Base-by-base conservation (phyloP, 2,888 invertebrate genomes). In the Mantis religiosa region DNA sequence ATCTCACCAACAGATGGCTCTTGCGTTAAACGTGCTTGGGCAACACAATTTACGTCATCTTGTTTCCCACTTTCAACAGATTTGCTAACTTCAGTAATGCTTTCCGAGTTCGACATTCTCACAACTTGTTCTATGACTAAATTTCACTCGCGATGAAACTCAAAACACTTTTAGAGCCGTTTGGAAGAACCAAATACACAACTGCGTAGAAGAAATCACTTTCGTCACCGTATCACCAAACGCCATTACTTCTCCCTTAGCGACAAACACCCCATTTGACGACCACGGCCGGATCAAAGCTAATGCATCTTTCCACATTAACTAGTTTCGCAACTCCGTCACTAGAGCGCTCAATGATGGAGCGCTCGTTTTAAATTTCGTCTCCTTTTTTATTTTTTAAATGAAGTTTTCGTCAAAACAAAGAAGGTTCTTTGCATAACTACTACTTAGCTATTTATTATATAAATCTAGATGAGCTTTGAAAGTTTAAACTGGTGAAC, bases 31-130 rank as follows among this genome's bases (percentile, higher is more conserved):
- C 28, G 82, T 89, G 89, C 82, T 86, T 87, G 89, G 47, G 85
- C 86, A 71, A 47, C 47, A 83, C 86, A 86, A 85, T 89, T 86
- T 89, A 89, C 89, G 89, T 89, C 89, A 89, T 86, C 86, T 28
- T 85, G 47, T 86, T 83, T 47, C 28, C 89, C 86, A 83, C 82
- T 47, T 25, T 83, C 83, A 54, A 86, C 86, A 82, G 28, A 54
- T 54, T 81, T 81, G n/a, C 34, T 71, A 54, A 30, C 71, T 81
- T 54, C 81, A 71, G 71, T 30, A 54, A 87, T 30, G 34, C 30
- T 71, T 81, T 87, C 27, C n/a, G 15, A 71, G 87, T 25, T 87
- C 54, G 54, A 71, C 54, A 71, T 71, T 71, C 54, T 71, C 54
- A 71, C 54, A 71, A 71, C 6, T 71, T 71, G 54, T 20, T 20